Base-by-base conservation (phyloP, 1,140 invertebrate genomes). In the Drosophila kanapiae region DNA sequence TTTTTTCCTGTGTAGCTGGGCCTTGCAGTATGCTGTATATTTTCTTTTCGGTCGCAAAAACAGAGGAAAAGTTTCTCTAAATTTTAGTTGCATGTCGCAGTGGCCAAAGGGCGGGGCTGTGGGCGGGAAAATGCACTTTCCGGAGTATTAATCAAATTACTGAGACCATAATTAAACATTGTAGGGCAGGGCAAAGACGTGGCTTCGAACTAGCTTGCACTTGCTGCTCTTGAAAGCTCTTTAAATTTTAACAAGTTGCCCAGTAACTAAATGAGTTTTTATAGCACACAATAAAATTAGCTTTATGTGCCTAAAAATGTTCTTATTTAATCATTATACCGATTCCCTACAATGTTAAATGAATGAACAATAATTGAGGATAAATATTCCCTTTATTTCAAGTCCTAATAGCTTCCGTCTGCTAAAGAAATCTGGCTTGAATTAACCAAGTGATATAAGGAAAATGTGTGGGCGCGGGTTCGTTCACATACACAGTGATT, bases 131-230 rank as follows among this genome's bases (percentile, higher is more conserved):
- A 67, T 70, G 69, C 69, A 72, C 69, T 71, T 72, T 51, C 69
- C 69, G 65, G 67, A 42, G 54, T 70, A 58, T 72, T 72, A 59
- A 72, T 72, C 43, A 72, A 71, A 72, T 72, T 72, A 72, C 68
- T 71, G 40, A 71, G 69, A 14, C 69, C 42, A 38, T 59, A 71
- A 59, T 72, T 71, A 71, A 71, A 71, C 53, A 71, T 72, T 72
- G 57, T 72, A 35, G 65, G 65, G 53, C 29, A 71, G 53, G 35
- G 35, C 51, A 48, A 54, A 67, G 33, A 35, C 13, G 40, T 48
- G 29, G 63, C 10, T 18, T 23, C 18, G 18, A 43, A 69, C 14
- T 42, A 29, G 35, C 31, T 29, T 0, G 47, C 23, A 35, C 8
- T 49, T 49, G 35, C 29, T 70, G 62, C 47, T 67, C 47, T 67